Base-by-base conservation (phyloP, 2,113 vertebrate species). In the Nansenia antarctica region DNA sequence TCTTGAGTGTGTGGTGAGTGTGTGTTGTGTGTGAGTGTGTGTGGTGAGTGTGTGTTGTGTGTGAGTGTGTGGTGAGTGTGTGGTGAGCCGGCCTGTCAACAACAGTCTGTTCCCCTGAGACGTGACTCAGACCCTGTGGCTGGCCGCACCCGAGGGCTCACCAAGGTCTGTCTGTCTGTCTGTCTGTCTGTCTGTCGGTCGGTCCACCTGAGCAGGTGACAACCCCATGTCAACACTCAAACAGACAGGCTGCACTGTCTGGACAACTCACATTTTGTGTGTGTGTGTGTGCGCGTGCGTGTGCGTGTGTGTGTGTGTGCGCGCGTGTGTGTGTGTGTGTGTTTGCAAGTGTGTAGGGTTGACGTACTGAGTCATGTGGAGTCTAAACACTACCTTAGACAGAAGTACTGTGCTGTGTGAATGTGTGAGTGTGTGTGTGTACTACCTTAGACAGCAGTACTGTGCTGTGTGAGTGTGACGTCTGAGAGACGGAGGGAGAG, bases 51-150 rank as follows among this genome's bases (percentile, higher is more conserved):
- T n/a, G n/a, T n/a, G n/a, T n/a, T 47, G 45, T 7, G 45, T 18
- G 15, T 47, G 45, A n/a, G 45, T 18, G 15, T 47, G 45, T n/a
- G n/a, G n/a, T 47, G 45, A n/a, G 45, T 18, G 15, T 47, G 45
- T n/a, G n/a, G n/a, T 47, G 45, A 47, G 45, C 6, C 45, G 12
- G 45, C 18, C 45, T 47, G 18, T 47, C 85, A 85, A 87, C 86
- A 81, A 86, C 72, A 76, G 77, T 39, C 9, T 72, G 59, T 70
- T 74, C 74, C 7, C 4, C 64, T 62, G 73, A 83, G 85, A 87
- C 82, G 59, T 86, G 87, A 87, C 70, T 90, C 81, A 64, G 72
- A 7, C 20, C n/a, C 45, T 49, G 45, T 49, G 18, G 5, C n/a
- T 20, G n/a, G 45, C 45, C 20, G 45, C n/a, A n/a, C 45, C 5